Evolutionary conservation across 1,140 invertebrate genomes (phyloP), one percentile per base, ranked within the genome.

Genomic region (Sesamia nonagrioides): DNA sequence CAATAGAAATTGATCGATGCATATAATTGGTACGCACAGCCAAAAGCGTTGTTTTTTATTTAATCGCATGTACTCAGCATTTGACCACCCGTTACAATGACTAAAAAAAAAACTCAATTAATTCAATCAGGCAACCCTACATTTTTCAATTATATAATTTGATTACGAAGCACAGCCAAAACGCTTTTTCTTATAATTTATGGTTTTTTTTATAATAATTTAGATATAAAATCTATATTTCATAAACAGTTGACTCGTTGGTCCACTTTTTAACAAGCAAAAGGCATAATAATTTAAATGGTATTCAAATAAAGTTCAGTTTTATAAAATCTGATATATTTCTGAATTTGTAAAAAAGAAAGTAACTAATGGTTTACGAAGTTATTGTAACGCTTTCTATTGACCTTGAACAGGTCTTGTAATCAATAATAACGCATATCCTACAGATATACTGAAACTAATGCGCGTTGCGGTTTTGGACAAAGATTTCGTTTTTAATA

Each of bases 191-290:
- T 88, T 86, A 88, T 56, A 82, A 81, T 60, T 85, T 88, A 84
- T 77, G 72, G 66, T 80, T 84, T 60, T 56, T n/a, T 27, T 27
- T 50, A 75, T 77, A 80, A 79, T 81, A 82, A 61, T 83, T 82
- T 78, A 81, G 66, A 83, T 84, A 86, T 84, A 85, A 90, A 86
- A 86, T 86, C 82, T 86, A 87, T 84, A 58, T 84, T 89, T 73
- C 81, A 86, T n/a, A 88, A 92, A 92, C 89, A 88, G 88, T 93
- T 91, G 92, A 93, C 91, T 87, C 90, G 40, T 94, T 94, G 93
- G 93, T 94, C 93, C 93, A 86, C 93, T 87, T 87, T 89, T 87
- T 88, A 89, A 86, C 69, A 93, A 94, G 92, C 92, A 91, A 90
- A 91, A 92, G 90, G 90, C 91, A 89, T 84, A 79, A 89, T 84